Base-by-base conservation (phyloP, 2,113 vertebrate species). In the Gambusia holbrooki region DNA sequence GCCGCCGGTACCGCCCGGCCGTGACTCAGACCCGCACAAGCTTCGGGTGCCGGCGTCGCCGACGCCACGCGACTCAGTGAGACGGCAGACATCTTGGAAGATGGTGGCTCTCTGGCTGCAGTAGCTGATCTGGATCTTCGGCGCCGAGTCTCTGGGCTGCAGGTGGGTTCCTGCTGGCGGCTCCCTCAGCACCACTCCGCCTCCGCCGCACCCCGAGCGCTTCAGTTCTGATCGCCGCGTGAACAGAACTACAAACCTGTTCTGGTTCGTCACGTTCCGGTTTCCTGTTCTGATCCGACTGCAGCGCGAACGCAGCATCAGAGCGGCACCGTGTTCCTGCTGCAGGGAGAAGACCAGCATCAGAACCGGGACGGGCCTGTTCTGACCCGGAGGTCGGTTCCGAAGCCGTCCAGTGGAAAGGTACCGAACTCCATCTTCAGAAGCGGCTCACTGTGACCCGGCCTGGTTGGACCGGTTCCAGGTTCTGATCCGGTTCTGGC, bases 1-100 rank as follows among this genome's bases (percentile, higher is more conserved):
- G 6, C 28, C 42, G 14, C 54, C 35, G 28, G 27, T 32, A 13
- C 54, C 54, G 22, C 27, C 32, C 40, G 73, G 51, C 45, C 14
- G 1, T 80, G 81, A 84, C 40, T 87, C 81, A 81, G 60, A 29
- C 27, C 45, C 17, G 15, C 45, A 48, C 17, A 17, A 4, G 45
- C 15, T 45, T 45, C 10, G 10, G 10, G 54, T 22, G 4, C 28
- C 42, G 19, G 40, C 42, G 22, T 22, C 27, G 27, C 8, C 29
- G n/a, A 61, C 32, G 15, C 7, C 7, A 58, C 17, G 17, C 10
- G 51, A 11, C 42, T 62, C 17, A 22, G 37, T 28, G 73, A 78
- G 33, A 78, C 82, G 86, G 85, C 62, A 69, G 64, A 48, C 4
- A 28, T 33, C 33, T 42, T 68, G 73, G 74, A 74, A 79, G 19